Conservation (phyloP, 2,113 vertebrate genomes). For the Reinhardtius hippoglossoides region DNA sequence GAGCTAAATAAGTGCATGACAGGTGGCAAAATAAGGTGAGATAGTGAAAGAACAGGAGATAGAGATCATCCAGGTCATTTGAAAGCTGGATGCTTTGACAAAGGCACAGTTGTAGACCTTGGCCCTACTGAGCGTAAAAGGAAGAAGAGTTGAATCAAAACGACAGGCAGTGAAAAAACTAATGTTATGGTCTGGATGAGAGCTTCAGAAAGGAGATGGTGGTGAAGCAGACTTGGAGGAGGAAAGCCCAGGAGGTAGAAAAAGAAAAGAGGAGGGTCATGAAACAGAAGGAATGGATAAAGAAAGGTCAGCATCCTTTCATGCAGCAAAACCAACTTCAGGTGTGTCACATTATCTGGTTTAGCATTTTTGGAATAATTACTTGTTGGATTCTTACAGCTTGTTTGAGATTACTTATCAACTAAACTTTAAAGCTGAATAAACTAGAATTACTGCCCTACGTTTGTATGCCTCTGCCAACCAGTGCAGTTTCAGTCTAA, state of each 20-base stretch:
- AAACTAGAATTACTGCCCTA: too few relatives aligned
- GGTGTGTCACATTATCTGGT: too few relatives aligned
- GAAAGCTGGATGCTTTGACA: slow-evolving; percentile 3
- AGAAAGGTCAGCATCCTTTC: not conserved
- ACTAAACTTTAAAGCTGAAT: too few relatives aligned
- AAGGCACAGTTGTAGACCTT: slow-evolving; percentile 15
- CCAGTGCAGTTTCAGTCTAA: too few relatives aligned
- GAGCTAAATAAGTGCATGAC: not conserved
- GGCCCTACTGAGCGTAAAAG: not conserved
- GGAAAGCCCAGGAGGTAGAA: not conserved
- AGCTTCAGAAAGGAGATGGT: slow-evolving; percentile 3
- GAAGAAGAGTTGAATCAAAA: slow-evolving; percentile 8
- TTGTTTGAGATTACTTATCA: too few relatives aligned
- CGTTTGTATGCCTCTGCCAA: too few relatives aligned
- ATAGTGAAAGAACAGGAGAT: not conserved
- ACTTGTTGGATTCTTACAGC: too few relatives aligned
- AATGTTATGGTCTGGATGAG: not conserved
- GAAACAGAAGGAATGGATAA: not conserved
- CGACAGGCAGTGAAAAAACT: not conserved
- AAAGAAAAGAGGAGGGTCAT: not conserved
- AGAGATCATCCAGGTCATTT: slow-evolving; percentile 6
- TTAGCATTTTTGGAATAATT: too few relatives aligned
- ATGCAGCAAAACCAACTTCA: too few relatives aligned
- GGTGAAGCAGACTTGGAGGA: not conserved
- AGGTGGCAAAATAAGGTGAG: slow-evolving; percentile 7